A percentile compares a stretch with the other conserved stretches of the same genome.
Evolutionary conservation across 1,140 invertebrate species (phyloP).

Genomic region (Brachionus koreanus): DNA sequence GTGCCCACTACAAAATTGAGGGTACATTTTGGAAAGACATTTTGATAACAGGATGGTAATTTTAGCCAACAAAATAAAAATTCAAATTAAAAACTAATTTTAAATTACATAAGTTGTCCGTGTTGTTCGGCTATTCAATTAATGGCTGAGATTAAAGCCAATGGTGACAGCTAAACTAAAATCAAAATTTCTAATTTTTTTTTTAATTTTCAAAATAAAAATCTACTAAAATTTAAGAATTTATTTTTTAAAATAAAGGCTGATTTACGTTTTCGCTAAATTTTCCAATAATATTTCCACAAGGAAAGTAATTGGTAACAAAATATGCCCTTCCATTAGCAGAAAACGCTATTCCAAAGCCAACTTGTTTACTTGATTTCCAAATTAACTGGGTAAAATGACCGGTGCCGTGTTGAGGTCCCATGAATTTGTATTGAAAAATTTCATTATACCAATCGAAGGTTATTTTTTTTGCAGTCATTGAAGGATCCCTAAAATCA

Average conservation of each 20-base stretch:
- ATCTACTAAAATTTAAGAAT: background rate
- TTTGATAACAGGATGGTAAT: background rate
- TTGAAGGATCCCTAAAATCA: constrained; percentile 47
- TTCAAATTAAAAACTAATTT: background rate
- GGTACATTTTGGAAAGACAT: constrained; percentile 6
- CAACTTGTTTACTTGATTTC: constrained; percentile 69
- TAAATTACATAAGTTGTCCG: background rate
- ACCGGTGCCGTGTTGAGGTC: constrained; percentile 64
- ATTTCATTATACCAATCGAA: constrained; percentile 45
- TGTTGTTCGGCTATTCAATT: background rate
- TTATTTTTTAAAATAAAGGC: background rate
- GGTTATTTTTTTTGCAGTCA: background rate
- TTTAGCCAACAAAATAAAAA: too few species aligned
- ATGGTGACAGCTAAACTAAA: background rate
- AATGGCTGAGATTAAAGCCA: background rate
- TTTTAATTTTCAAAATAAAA: background rate
- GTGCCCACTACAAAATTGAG: constrained; percentile 15
- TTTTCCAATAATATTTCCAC: constrained; percentile 72
- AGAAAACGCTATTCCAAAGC: constrained; percentile 66
- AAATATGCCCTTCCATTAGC: constrained; percentile 69
- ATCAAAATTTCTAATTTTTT: background rate
- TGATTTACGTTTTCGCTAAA: constrained; percentile 67
- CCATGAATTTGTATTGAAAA: constrained; percentile 62
- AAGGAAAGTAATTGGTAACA: constrained; percentile 78
- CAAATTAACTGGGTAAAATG: constrained; percentile 63